phyloP scores from a whole-genome alignment of 2,797 vertebrate species.

The Muscicapa striata region DNA sequence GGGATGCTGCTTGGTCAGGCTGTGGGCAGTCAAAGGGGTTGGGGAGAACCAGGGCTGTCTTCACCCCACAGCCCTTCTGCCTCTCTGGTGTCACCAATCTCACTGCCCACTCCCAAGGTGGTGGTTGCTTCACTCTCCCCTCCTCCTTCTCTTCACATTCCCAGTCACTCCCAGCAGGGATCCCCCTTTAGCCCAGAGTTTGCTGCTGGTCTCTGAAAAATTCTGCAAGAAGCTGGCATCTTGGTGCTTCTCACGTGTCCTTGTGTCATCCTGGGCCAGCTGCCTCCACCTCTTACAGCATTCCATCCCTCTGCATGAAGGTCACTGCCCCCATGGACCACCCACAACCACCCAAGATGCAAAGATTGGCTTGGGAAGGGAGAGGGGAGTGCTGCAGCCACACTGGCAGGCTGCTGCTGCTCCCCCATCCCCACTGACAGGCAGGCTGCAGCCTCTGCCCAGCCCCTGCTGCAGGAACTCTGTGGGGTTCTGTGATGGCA shows the following conservation, averaged over 20 bases:
- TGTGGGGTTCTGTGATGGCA: not conserved
- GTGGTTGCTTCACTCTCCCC: not conserved
- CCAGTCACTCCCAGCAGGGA: not conserved
- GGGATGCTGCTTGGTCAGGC: not conserved
- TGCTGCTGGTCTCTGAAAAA: not conserved
- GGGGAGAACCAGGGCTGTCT: not conserved
- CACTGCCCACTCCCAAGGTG: not conserved
- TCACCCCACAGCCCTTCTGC: not conserved
- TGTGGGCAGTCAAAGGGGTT: rapidly evolving
- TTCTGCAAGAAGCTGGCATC: not conserved
- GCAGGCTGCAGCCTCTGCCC: rapidly evolving
- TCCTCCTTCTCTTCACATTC: not conserved
- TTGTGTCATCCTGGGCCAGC: rapidly evolving
- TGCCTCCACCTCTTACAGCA: not conserved
- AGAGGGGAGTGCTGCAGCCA: not conserved
- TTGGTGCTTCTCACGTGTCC: not conserved
- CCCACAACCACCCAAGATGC: not conserved
- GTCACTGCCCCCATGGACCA: not conserved
- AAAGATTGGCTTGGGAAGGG: not conserved
- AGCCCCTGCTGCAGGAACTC: not conserved
- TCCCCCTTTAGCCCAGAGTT: not conserved
- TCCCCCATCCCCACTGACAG: not conserved
- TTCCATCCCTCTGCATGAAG: not conserved
- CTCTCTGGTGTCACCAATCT: not conserved
- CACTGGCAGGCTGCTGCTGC: rapidly evolving